Base-by-base conservation (phyloP, 2,888 invertebrate genomes). In the Galerucella calmariensis region DNA sequence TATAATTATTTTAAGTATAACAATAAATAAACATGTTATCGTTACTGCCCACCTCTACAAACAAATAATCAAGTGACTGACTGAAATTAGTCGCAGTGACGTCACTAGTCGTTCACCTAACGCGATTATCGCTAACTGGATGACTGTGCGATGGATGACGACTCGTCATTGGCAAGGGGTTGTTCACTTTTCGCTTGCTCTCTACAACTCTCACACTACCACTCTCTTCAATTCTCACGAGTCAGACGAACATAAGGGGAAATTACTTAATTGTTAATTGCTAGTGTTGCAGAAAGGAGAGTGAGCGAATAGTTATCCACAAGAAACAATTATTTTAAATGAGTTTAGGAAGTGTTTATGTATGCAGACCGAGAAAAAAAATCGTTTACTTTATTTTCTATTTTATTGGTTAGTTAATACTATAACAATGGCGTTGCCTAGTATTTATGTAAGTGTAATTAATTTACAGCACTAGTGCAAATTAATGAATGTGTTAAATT, bases 81-180 rank as follows among this genome's bases (percentile, higher is more conserved):
- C 35, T 62, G 9, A 41, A 59, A 51, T 14, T n/a, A 20, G 56
- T 56, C 20, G 56, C 16, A 16, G 62, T 62, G 62, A 62, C 62
- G 62, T 69, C 62, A 69, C n/a, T 14, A 69, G 62, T 24, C 62
- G 51, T 16, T 35, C 51, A 53, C 35, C 16, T 69, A 62, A 69
- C 62, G 14, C 62, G 62, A 62, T 69, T 59, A 63, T 24, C 58
- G 48, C 20, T 69, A 69, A 69, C 53, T 62, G 35, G 69, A 69
- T 69, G 61, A 69, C 51, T 53, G 62, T 51, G 58, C 59, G 46
- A 24, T 41, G 69, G 61, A 69, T 62, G 61, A 69, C 35, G 69
- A 63, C 46, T 35, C 51, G 11, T 14, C 14, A 41, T 62, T 16
- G 62, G 6, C 27, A 62, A 35, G n/a, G 69, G 69, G 69, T 16